Base-by-base conservation (phyloP, 2,113 vertebrate genomes). In the Hystrix brachyura region DNA sequence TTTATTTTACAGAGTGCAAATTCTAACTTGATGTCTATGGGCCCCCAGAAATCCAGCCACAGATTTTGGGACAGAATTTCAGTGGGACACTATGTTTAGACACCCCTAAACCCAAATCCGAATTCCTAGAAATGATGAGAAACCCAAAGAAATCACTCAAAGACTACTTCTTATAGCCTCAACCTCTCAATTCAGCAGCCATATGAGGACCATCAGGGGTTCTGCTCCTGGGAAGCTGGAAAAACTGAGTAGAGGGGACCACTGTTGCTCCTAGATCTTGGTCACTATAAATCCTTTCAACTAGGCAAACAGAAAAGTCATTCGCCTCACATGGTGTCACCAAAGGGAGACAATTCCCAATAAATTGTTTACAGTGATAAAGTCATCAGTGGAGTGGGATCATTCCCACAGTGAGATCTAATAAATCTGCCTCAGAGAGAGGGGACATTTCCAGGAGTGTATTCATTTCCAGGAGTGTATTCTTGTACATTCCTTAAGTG, bases 401-500 rank as follows among this genome's bases (percentile, higher is more conserved):
- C 76, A 82, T 53, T 96, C 62, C n/a, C 65, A 93, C 72, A 69
- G 27, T 25, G 71, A 91, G 57, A 57, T 57, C 79, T 91, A 71
- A 82, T 87, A 89, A 90, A 94, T 91, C 60, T 94, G 12, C 23
- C 29, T 43, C 62, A 34, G 23, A 72, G 29, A 59, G 27, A 67
- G 38, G 17, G 32, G 82, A 19, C 34, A 65, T 90, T 88, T 87
- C 76, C 29, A 53, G 67, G 96, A 59, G 25, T 87, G 48, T 38
- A 55, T 80, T 95, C 86, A 65, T 90, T 88, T 87, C 76, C 29
- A 53, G 67, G 96, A 59, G 25, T 87, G 48, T 38, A 55, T 80
- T 95, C 86, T 95, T 89, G 87, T 38, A 87, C 48, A 67, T 90
- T 94, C 74, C 79, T 96, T 88, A 95, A 62, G 46, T 84, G 83